These are phyloP conservation scores for Pterostichus madidus DNA, from an alignment of 2,888 invertebrate genomes.

Conservation along the genomic window DNA sequence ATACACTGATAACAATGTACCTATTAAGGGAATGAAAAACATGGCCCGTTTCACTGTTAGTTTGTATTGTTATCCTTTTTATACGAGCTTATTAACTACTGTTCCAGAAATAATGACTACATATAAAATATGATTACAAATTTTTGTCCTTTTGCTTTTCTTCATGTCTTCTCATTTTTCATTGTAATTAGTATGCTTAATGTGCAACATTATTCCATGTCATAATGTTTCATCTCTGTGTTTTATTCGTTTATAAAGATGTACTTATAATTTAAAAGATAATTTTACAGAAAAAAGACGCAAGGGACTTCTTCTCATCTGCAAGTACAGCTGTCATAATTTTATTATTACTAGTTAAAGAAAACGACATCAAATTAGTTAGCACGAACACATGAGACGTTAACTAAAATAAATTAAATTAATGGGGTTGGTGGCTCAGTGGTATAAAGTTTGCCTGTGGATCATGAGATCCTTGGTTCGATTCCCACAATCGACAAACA, in stretches of 20 bases:
- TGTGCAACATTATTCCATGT: slow-evolving; percentile 43
- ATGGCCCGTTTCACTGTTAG: slow-evolving; percentile 6
- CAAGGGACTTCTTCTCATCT: neutral
- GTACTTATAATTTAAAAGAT: slow-evolving; percentile 40
- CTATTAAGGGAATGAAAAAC: too few species aligned
- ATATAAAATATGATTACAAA: slow-evolving; percentile 58
- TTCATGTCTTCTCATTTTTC: slow-evolving; percentile 52
- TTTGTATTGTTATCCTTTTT: slow-evolving; percentile 37
- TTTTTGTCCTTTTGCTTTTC: slow-evolving; percentile 56
- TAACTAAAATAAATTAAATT: too few species aligned
- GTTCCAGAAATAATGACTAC: slow-evolving; percentile 44
- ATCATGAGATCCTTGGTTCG: too few species aligned
- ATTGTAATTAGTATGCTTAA: slow-evolving; percentile 59
- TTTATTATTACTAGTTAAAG: too few species aligned
- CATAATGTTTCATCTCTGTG: slow-evolving; percentile 47
- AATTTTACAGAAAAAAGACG: neutral
- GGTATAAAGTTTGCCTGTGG: too few species aligned
- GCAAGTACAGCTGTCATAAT: neutral
- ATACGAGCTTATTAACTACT: slow-evolving; percentile 36
- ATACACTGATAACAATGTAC: too few species aligned
- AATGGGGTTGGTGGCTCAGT: too few species aligned
- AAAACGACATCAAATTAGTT: too few species aligned
- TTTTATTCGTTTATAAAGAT: slow-evolving; percentile 40
- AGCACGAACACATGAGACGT: too few species aligned
- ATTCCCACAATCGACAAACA: too few species aligned